A percentile compares a stretch with the other conserved stretches of the same genome.
Evolutionary conservation across 2,888 invertebrate genomes (phyloP).

Genomic region (Drosophila limbata): DNA sequence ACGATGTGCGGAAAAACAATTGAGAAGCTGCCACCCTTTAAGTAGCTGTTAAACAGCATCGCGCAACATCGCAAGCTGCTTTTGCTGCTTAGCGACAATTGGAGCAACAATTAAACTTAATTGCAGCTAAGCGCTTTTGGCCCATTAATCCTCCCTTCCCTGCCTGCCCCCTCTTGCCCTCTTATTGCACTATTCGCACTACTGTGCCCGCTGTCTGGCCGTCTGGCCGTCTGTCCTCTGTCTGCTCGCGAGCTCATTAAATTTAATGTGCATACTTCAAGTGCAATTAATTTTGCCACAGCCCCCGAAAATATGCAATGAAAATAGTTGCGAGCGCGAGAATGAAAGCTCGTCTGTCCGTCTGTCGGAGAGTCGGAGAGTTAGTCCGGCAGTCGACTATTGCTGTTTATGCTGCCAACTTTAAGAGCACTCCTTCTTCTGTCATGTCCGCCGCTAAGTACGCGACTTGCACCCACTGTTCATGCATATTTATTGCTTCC

Average conservation of each 20-base stretch:
- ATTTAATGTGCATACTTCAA: conserved; percentile 77
- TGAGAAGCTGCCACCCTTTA: conserved; percentile 51
- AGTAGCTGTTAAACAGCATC: conserved; percentile 74
- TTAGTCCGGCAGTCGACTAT: conserved; percentile 13
- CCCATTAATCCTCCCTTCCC: background rate
- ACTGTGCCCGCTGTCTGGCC: conserved; percentile 2
- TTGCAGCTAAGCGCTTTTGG: conserved; percentile 65
- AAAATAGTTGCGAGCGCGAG: conserved; percentile 65
- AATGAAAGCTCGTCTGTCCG: conserved; percentile 38
- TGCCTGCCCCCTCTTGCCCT: background rate
- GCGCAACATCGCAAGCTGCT: conserved; percentile 46
- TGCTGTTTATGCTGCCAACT: conserved; percentile 45
- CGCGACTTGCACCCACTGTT: conserved; percentile 38
- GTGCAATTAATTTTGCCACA: conserved; percentile 72
- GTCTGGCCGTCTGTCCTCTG: conserved; percentile 22
- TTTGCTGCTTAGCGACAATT: conserved; percentile 68
- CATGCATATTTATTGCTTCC: conserved; percentile 70
- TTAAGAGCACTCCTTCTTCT: conserved; percentile 45
- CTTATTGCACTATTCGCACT: background rate
- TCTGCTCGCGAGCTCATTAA: conserved; percentile 65
- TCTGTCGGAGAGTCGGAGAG: conserved; percentile 4
- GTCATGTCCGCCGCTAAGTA: conserved; percentile 48
- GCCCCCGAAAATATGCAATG: conserved; percentile 71
- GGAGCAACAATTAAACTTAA: conserved; percentile 71
- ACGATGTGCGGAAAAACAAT: conserved; percentile 58